phyloP scores from a whole-genome alignment of 2,797 vertebrate species.

The Choloepus didactylus region DNA sequence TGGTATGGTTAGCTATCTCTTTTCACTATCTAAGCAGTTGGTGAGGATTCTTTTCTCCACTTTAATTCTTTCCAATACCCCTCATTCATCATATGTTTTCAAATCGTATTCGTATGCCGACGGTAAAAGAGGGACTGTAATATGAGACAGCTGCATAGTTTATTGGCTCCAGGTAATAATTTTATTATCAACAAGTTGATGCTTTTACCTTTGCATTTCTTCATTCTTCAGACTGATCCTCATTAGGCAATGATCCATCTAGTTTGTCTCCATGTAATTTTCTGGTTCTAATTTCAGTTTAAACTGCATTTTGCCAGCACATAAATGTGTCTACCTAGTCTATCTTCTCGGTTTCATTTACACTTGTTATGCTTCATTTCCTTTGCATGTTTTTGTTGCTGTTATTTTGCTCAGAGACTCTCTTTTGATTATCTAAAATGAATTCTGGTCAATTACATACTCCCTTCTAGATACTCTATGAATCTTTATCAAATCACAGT shows the following conservation, averaged over 20 bases:
- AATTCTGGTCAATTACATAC: background rate
- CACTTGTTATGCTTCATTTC: background rate
- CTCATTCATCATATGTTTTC: background rate
- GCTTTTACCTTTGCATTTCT: background rate
- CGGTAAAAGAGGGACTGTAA: background rate
- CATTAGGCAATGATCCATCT: background rate
- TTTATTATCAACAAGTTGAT: background rate
- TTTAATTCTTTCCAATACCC: background rate
- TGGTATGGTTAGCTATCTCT: no score
- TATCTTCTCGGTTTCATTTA: background rate
- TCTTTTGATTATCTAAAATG: background rate
- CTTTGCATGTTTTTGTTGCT: background rate
- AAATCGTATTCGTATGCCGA: background rate
- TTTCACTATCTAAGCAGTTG: background rate
- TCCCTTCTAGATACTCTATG: background rate
- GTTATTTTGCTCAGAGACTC: background rate
- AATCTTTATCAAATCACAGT: background rate
- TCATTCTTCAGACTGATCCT: background rate
- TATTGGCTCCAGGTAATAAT: background rate
- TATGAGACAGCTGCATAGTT: background rate
- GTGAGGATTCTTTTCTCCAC: background rate
- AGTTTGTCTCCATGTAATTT: background rate
- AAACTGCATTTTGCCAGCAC: background rate
- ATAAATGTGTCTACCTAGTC: background rate
- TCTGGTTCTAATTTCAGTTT: background rate